phyloP scores from a whole-genome alignment of 1,140 invertebrate species.

The Drosophila virilis region DNA sequence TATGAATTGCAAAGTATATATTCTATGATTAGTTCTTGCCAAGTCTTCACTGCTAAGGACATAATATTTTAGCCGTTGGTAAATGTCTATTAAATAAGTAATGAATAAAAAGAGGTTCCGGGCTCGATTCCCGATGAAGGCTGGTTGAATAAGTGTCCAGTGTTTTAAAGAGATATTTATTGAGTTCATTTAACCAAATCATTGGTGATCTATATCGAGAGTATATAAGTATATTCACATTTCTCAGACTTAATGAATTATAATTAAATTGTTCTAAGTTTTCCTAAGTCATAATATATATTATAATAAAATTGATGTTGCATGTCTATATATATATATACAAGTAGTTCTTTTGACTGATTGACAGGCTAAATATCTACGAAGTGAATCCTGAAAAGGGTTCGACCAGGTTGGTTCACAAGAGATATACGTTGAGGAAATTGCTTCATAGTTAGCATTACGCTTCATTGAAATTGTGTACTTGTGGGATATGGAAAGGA shows the following conservation, averaged over 20 bases:
- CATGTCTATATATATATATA: not conserved
- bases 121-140: constrained; percentile 11
- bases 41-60: constrained; percentile 1
- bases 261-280: constrained; percentile 18
- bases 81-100: constrained; percentile 25
- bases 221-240: constrained; percentile 24
- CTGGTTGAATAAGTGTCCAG: constrained; percentile 52
- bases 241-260: constrained; percentile 15
- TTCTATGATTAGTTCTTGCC: constrained; percentile 27
- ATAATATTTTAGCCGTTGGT: constrained; percentile 27
- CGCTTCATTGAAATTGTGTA: no score
- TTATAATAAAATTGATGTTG: constrained; percentile 34
- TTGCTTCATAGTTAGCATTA: no score
- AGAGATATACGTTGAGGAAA: no score
- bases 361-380: not conserved
- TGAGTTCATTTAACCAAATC: constrained; percentile 22
- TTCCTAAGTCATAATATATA: constrained; percentile 2
- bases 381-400: no score
- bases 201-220: constrained; percentile 3
- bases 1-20: constrained; percentile 12
- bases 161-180: constrained; percentile 30
- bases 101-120: constrained; percentile 12
- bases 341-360: not conserved
- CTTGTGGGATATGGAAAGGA: no score
- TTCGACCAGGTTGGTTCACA: no score